A percentile compares a stretch with the other conserved stretches of the same genome.
These are phyloP conservation scores for Callinectes sapidus DNA, from an alignment of 2,888 invertebrate species.

Conservation along the genomic window DNA sequence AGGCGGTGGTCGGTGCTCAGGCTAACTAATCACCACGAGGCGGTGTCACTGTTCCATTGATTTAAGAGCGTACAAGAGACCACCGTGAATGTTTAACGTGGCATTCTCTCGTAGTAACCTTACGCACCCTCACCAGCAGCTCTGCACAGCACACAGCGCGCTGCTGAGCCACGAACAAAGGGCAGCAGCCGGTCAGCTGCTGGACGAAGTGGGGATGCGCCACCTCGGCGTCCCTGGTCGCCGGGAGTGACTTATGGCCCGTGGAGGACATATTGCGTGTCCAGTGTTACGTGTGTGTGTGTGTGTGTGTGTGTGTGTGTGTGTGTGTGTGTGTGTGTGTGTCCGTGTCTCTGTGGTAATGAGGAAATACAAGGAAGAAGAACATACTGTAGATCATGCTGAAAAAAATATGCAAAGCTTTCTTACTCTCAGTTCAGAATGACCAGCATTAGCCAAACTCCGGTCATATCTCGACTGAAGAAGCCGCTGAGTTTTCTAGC, in stretches of 20 bases:
- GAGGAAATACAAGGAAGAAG: no score
- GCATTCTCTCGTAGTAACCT: background rate
- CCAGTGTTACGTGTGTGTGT: background rate
- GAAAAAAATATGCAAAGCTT: no score
- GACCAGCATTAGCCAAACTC: no score
- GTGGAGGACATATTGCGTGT: background rate
- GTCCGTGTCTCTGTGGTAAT: conserved; percentile 11
- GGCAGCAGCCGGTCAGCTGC: background rate
- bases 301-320: conserved; percentile 21
- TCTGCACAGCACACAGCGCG: background rate
- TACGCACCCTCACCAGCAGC: background rate
- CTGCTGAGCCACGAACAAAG: background rate
- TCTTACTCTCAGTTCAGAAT: no score
- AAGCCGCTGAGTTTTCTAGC: background rate
- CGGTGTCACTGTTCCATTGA: background rate
- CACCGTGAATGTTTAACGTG: background rate
- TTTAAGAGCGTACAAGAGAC: background rate
- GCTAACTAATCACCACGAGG: background rate
- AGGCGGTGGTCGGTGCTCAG: background rate
- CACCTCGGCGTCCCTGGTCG: background rate
- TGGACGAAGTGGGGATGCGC: background rate
- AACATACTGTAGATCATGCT: no score
- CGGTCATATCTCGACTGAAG: no score
- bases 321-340: conserved; percentile 4
- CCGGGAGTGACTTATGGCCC: background rate